A percentile compares a stretch with the other conserved stretches of the same genome.
Conservation (phyloP, 2,888 invertebrate species). For the Hypomecis punctinalis region DNA sequence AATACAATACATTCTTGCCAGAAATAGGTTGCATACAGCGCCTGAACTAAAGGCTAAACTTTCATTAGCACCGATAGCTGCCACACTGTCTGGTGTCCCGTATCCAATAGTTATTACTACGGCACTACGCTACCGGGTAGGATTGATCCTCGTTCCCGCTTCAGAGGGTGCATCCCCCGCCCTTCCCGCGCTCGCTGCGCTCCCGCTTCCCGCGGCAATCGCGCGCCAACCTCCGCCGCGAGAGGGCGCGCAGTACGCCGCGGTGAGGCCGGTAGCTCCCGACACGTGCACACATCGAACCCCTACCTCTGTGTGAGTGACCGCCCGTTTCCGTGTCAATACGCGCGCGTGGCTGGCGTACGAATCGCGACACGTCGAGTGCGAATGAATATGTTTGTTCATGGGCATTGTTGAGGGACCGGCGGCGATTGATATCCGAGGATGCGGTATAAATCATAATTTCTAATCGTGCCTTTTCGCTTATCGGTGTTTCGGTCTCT, state of each 20-base stretch:
- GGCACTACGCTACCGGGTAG: constrained; percentile 59
- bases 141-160: constrained; percentile 58
- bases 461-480: constrained; percentile 53
- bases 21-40: too few relatives aligned
- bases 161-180: constrained; percentile 76
- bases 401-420: constrained; percentile 69
- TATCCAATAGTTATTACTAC: constrained; percentile 14
- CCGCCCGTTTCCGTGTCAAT: constrained; percentile 73
- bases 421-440: constrained; percentile 66
- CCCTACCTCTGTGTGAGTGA: constrained; percentile 71
- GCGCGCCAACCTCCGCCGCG: constrained; percentile 81
- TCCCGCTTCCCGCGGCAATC: constrained; percentile 64
- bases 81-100: constrained; percentile 21
- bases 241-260: constrained; percentile 72
- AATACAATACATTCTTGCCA: too few relatives aligned
- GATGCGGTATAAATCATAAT: constrained; percentile 63
- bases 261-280: constrained; percentile 43
- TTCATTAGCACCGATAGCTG: constrained; percentile 15
- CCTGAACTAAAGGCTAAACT: background rate
- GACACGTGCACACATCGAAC: constrained; percentile 66
- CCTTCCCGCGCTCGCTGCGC: constrained; percentile 58
- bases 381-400: constrained; percentile 77
- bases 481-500: constrained; percentile 39
- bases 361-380: constrained; percentile 67
- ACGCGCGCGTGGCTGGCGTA: constrained; percentile 77